phyloP scores from a whole-genome alignment of 1,140 invertebrate genomes.

The Rhagoletis pomonella region DNA sequence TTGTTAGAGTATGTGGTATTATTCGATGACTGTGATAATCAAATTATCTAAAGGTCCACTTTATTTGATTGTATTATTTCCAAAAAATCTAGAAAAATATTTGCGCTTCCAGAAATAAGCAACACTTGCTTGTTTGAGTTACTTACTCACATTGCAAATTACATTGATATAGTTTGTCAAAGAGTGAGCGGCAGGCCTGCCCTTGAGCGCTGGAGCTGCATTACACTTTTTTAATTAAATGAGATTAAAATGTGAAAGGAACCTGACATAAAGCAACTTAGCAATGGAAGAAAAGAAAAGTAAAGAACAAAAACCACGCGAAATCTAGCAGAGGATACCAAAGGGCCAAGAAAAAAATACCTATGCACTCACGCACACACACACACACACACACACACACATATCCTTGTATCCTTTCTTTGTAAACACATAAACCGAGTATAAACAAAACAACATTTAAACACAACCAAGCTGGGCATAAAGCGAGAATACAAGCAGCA shows the following conservation, averaged over 20 bases:
- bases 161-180: conserved; percentile 18
- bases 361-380: not conserved
- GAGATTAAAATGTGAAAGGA: conserved; percentile 53
- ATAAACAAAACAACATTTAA: not conserved
- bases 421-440: conserved; percentile 1
- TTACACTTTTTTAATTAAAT: conserved; percentile 54
- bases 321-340: not conserved
- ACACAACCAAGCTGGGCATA: not conserved
- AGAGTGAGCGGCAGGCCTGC: not conserved
- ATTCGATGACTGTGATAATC: too few relatives aligned
- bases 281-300: not conserved
- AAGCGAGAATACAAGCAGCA: not conserved
- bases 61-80: too few relatives aligned
- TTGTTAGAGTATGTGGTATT: too few relatives aligned
- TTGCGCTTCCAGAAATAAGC: too few relatives aligned
- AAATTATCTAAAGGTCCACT: too few relatives aligned
- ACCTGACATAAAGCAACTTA: not conserved
- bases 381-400: not conserved
- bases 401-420: not conserved
- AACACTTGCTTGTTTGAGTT: too few relatives aligned
- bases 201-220: not conserved
- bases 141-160: not conserved
- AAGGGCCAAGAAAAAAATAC: not conserved
- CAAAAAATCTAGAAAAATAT: too few relatives aligned
- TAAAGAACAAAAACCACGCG: not conserved